Percentiles rank a stretch among this genome's conserved stretches.
phyloP scores from a whole-genome alignment of 2,797 vertebrate species.

The Cichlasoma orientale region DNA sequence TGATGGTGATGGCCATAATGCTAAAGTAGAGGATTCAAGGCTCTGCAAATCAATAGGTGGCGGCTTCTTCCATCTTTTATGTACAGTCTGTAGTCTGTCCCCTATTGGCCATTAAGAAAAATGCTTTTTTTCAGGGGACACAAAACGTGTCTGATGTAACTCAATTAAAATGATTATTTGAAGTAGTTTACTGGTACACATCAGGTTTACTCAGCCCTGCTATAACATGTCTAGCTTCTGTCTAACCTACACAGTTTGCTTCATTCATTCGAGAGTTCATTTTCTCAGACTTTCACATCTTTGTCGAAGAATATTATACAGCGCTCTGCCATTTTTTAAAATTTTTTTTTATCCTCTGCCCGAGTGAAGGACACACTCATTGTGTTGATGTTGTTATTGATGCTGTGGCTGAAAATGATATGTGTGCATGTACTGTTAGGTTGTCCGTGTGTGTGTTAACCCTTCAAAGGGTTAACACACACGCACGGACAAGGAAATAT shows the following conservation, averaged over 20 bases:
- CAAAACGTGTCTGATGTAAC: too few species aligned
- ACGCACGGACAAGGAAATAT: background rate
- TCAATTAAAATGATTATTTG: too few species aligned
- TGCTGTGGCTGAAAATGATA: conserved; percentile 12
- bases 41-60: background rate
- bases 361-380: conserved; percentile 61
- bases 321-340: conserved; percentile 35
- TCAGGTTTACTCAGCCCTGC: background rate
- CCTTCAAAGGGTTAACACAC: too few species aligned
- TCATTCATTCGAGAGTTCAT: conserved; percentile 18
- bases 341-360: conserved; percentile 6
- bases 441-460: background rate
- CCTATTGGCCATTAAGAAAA: too few species aligned
- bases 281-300: conserved; percentile 51
- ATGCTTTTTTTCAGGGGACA: too few species aligned
- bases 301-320: conserved; percentile 53
- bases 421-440: background rate
- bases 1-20: background rate
- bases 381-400: conserved; percentile 53
- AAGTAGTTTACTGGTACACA: background rate
- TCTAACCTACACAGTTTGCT: background rate
- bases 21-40: background rate
- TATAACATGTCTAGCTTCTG: background rate
- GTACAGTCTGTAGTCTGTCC: background rate
- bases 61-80: background rate